Evolutionary conservation across 2,113 vertebrate genomes (phyloP).

Genomic region (Aspidoscelis tigris): DNA sequence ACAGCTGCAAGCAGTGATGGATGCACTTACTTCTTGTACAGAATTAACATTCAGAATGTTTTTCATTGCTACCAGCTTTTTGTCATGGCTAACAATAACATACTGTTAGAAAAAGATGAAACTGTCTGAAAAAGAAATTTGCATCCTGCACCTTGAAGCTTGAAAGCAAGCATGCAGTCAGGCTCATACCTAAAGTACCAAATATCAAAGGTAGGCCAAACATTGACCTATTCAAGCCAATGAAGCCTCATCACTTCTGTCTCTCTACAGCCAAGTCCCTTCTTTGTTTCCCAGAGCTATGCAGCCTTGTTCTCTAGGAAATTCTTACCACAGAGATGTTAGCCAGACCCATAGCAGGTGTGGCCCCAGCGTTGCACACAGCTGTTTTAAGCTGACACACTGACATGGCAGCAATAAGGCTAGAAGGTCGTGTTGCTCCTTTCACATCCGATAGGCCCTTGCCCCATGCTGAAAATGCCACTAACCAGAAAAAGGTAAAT

Average conservation of each 20-base stretch:
- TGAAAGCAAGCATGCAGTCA: not conserved
- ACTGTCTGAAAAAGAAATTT: not conserved
- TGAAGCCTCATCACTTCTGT: not conserved
- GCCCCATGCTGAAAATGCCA: constrained; percentile 91
- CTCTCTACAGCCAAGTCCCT: not conserved
- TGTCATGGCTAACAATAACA: not conserved
- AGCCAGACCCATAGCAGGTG: constrained; percentile 87
- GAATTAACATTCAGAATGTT: not conserved
- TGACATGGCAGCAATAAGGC: constrained; percentile 57
- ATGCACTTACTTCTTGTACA: not conserved
- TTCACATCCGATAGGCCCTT: constrained; percentile 92
- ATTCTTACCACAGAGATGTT: constrained; percentile 94
- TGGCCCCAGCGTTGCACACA: constrained; percentile 74
- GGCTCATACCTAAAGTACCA: not conserved
- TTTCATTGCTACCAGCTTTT: not conserved
- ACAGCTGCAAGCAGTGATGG: no score
- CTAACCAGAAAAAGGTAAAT: constrained; percentile 92
- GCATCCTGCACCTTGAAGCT: not conserved
- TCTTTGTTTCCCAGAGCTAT: not conserved
- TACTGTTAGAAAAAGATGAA: not conserved
- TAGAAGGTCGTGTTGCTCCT: constrained; percentile 76
- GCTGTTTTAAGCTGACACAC: constrained; percentile 62
- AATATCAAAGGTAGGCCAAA: not conserved
- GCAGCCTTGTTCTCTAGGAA: not conserved
- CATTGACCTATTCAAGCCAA: not conserved